Conservation (phyloP, 2,113 vertebrate species). For the Anarrhichthys ocellatus region DNA sequence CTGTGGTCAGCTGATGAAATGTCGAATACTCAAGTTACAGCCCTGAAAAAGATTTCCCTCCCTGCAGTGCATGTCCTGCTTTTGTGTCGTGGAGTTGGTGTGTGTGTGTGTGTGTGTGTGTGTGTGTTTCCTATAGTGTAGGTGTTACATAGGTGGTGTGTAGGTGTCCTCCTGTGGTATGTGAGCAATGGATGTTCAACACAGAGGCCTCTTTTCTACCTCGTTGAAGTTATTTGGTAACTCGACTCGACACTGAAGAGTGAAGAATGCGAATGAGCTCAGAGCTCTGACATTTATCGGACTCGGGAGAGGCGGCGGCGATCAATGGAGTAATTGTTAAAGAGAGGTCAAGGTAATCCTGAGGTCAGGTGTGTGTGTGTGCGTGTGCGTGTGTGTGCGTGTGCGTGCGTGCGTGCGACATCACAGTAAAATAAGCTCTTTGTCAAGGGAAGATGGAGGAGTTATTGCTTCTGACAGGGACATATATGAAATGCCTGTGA, state of each 20-base stretch:
- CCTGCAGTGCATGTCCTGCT: not conserved
- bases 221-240: constrained; percentile 8
- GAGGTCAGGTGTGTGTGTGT: constrained; percentile 16
- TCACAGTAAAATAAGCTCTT: constrained; percentile 20
- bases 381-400: not conserved
- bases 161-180: constrained; percentile 62
- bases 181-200: constrained; percentile 50
- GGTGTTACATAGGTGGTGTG: constrained; percentile 61
- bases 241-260: constrained; percentile 8
- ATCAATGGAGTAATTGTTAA: constrained; percentile 54
- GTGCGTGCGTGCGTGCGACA: not conserved
- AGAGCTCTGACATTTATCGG: constrained; percentile 29
- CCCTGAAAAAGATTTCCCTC: constrained; percentile 1
- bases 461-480: constrained; percentile 32
- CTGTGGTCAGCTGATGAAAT: constrained; percentile 44
- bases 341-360: constrained; percentile 31
- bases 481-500: constrained; percentile 55
- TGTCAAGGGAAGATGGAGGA: constrained; percentile 17
- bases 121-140: constrained; percentile 21
- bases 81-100: constrained; percentile 36
- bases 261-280: constrained; percentile 32
- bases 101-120: constrained; percentile 55
- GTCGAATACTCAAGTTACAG: constrained; percentile 21
- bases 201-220: constrained; percentile 67
- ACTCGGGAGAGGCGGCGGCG: constrained; percentile 9